Conservation (phyloP, 2,113 vertebrate genomes). For the Silurus glanis region DNA sequence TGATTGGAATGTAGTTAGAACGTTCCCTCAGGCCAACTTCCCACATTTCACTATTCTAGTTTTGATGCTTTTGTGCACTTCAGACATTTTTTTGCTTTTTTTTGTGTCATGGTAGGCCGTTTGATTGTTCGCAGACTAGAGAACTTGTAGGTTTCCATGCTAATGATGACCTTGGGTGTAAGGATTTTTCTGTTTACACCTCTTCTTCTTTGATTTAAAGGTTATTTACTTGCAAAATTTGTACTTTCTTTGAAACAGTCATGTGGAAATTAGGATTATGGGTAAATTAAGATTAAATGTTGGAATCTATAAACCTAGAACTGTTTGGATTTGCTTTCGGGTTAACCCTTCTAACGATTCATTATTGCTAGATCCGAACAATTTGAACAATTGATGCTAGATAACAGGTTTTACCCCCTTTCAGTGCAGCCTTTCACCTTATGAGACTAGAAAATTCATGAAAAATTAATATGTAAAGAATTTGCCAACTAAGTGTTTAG, state of each 20-base stretch:
- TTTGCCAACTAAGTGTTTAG: neutral
- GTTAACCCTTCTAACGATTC: neutral
- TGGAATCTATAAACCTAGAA: no score
- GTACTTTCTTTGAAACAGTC: no score
- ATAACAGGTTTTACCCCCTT: neutral
- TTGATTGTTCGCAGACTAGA: neutral
- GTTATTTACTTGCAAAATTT: no score
- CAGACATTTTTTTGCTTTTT: neutral
- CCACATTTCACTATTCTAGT: neutral
- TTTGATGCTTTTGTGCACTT: neutral
- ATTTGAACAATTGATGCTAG: neutral
- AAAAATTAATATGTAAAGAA: neutral
- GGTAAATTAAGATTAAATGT: neutral
- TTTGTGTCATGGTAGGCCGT: neutral
- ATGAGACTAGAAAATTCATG: neutral
- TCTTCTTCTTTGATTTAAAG: neutral
- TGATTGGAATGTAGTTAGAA: neutral
- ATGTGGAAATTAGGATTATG: no score
- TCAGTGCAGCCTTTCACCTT: neutral
- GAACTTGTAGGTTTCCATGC: no score
- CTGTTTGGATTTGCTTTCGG: neutral
- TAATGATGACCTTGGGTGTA: neutral
- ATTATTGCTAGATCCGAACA: neutral
- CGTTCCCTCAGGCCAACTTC: neutral
- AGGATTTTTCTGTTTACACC: neutral